Conservation (phyloP, 1,140 invertebrate species). For the Drosophila baimaii region DNA sequence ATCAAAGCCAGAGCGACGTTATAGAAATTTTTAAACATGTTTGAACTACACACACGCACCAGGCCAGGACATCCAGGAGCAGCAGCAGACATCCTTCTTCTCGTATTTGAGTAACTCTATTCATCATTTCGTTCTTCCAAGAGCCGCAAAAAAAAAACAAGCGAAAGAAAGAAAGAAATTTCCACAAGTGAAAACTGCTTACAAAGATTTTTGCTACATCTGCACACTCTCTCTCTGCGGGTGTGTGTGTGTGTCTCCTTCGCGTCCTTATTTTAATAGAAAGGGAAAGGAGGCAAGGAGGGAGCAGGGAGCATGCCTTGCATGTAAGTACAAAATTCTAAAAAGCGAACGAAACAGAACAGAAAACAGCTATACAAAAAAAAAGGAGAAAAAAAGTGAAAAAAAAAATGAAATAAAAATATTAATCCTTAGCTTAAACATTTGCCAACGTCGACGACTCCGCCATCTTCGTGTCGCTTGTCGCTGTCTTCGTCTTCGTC, state of each 20-base stretch:
- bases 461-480: conserved; percentile 32
- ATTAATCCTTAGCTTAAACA: conserved; percentile 84
- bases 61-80: conserved; percentile 1
- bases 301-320: conserved; percentile 20
- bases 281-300: conserved; percentile 27
- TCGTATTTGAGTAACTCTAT: conserved; percentile 80
- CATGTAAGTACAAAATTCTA: conserved; percentile 74
- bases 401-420: conserved; percentile 50
- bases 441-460: conserved; percentile 67
- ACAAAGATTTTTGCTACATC: conserved; percentile 73
- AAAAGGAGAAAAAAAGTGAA: not conserved
- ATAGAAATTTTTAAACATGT: conserved; percentile 81
- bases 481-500: conserved; percentile 23
- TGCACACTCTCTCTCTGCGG: conserved; percentile 23
- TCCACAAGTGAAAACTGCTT: conserved; percentile 79
- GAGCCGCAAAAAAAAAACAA: conserved; percentile 9
- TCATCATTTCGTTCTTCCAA: conserved; percentile 77
- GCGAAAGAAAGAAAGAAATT: conserved; percentile 45
- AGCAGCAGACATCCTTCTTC: conserved; percentile 28
- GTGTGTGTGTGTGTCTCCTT: conserved; percentile 1
- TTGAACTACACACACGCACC: conserved; percentile 66
- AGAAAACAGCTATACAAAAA: not conserved
- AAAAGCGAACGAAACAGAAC: conserved; percentile 43
- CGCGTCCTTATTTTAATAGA: conserved; percentile 49
- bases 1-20: conserved; percentile 58